These are phyloP conservation scores for Eulithis prunata DNA, from an alignment of 2,888 invertebrate genomes.

Conservation along the genomic window DNA sequence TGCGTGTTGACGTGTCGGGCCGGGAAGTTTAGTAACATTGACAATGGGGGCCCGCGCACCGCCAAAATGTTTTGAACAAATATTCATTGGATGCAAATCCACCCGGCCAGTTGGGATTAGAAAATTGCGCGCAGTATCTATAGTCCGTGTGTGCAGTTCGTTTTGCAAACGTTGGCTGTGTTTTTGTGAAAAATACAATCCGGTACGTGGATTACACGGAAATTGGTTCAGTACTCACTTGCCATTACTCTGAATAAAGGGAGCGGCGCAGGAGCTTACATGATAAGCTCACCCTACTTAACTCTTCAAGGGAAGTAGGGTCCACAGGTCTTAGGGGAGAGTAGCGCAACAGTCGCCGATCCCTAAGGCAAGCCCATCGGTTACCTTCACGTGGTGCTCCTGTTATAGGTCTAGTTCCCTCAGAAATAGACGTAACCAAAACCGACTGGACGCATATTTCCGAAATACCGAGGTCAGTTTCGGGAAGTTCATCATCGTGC, in stretches of 20 bases:
- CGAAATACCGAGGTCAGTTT: too few relatives aligned
- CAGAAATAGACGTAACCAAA: too few relatives aligned
- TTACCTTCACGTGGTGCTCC: too few relatives aligned
- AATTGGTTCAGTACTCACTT: constrained; percentile 27
- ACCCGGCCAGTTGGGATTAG: constrained; percentile 67
- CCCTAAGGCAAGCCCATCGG: too few relatives aligned
- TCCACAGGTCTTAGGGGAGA: too few relatives aligned
- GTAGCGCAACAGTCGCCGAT: too few relatives aligned
- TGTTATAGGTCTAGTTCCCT: too few relatives aligned
- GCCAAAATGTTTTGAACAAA: constrained; percentile 76
- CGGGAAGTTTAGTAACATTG: constrained; percentile 52
- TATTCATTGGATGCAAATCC: constrained; percentile 79
- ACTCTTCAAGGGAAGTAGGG: too few relatives aligned
- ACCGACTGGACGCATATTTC: too few relatives aligned
- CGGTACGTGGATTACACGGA: constrained; percentile 36
- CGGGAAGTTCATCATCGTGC: too few relatives aligned
- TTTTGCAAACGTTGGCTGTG: constrained; percentile 38
- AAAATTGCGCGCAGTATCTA: constrained; percentile 58
- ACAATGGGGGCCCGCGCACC: constrained; percentile 60
- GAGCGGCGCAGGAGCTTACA: too few relatives aligned
- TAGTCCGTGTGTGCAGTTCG: constrained; percentile 43
- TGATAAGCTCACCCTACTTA: too few relatives aligned
- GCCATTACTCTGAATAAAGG: constrained; percentile 25
- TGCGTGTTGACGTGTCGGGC: constrained; percentile 35
- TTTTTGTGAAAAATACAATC: constrained; percentile 39